These are phyloP conservation scores for Ophioninae sp. DNA, from an alignment of 2,888 invertebrate species.

Conservation along the genomic window DNA sequence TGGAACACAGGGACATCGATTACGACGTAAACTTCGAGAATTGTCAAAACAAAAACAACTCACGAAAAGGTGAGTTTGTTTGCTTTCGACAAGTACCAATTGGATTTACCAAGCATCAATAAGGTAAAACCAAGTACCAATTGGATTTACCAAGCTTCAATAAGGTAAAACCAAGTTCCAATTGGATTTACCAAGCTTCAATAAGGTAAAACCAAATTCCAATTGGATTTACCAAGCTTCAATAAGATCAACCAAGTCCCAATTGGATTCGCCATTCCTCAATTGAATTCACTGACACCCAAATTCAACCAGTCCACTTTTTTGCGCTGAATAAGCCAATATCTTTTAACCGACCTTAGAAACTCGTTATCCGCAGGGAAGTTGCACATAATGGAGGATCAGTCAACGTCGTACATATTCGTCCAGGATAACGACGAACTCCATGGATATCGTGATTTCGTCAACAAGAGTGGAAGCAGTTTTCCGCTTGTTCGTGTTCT, in stretches of 20 bases:
- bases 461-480: conserved; percentile 74
- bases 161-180: too few relatives aligned
- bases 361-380: conserved; percentile 35
- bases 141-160: too few relatives aligned
- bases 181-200: too few relatives aligned
- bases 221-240: too few relatives aligned
- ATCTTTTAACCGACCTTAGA: not conserved
- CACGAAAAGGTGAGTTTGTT: conserved; percentile 21
- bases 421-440: conserved; percentile 11
- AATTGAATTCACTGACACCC: too few relatives aligned
- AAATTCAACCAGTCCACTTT: not conserved
- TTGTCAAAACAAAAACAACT: conserved; percentile 50
- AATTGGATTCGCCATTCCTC: too few relatives aligned
- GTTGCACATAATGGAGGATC: conserved; percentile 5
- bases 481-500: conserved; percentile 78
- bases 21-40: conserved; percentile 62
- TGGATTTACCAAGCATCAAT: too few relatives aligned
- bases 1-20: not conserved
- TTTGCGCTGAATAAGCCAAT: not conserved
- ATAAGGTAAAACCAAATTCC: too few relatives aligned
- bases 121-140: too few relatives aligned
- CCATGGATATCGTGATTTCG: conserved; percentile 69
- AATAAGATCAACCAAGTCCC: too few relatives aligned
- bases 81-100: not conserved
- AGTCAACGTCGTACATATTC: conserved; percentile 66